These are phyloP conservation scores for Bedellia somnulentella DNA, from an alignment of 2,888 invertebrate genomes.

Conservation along the genomic window DNA sequence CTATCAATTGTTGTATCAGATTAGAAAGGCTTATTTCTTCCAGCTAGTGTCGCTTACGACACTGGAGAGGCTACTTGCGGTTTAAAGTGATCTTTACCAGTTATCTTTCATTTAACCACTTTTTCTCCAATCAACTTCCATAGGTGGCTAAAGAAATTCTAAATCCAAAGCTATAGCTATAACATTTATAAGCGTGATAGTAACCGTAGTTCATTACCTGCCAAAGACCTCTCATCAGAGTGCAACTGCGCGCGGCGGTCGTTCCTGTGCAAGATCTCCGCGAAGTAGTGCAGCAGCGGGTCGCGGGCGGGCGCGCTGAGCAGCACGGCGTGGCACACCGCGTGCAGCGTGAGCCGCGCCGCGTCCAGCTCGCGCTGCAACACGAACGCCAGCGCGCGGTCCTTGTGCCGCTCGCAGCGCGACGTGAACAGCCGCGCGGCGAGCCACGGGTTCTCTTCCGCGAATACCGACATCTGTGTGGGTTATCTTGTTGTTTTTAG, in stretches of 20 bases:
- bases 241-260: constrained; percentile 88
- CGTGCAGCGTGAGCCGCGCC: constrained; percentile 74
- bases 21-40: too few relatives aligned
- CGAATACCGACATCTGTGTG: constrained; percentile 77
- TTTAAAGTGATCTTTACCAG: too few relatives aligned
- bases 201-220: too few relatives aligned
- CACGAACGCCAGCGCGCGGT: constrained; percentile 69
- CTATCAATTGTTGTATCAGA: too few relatives aligned
- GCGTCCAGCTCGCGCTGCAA: constrained; percentile 81
- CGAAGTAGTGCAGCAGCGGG: constrained; percentile 76
- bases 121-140: too few relatives aligned
- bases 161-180: too few relatives aligned
- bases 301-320: constrained; percentile 82
- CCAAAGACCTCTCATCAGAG: constrained; percentile 82
- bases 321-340: constrained; percentile 80
- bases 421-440: constrained; percentile 69
- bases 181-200: too few relatives aligned
- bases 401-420: constrained; percentile 42
- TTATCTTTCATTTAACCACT: too few relatives aligned
- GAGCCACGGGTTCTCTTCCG: constrained; percentile 90
- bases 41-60: too few relatives aligned
- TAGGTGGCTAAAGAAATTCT: too few relatives aligned
- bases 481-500: constrained; percentile 2
- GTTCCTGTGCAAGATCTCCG: constrained; percentile 76
- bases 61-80: too few relatives aligned